Conservation (phyloP, 2,888 invertebrate genomes). For the Pemphredon lugubris region DNA sequence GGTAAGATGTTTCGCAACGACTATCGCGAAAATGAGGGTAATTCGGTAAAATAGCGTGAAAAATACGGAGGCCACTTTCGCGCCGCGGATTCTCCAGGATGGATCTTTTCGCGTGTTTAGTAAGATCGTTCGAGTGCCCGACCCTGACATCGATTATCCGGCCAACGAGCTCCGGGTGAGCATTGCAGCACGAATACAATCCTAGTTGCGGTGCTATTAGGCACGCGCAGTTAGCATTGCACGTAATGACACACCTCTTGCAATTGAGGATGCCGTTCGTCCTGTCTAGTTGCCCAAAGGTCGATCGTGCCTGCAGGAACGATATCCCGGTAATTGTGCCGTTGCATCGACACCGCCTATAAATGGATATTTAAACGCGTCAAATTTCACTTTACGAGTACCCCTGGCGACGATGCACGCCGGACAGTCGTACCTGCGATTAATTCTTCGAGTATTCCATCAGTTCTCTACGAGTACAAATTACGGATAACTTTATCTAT, state of each 20-base stretch:
- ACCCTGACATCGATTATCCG: conserved; percentile 66
- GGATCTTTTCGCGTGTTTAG: conserved; percentile 41
- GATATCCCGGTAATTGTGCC: conserved; percentile 37
- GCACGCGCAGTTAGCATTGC: conserved; percentile 70
- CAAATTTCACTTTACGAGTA: conserved; percentile 25
- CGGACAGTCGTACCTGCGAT: too few species aligned
- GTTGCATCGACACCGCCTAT: conserved; percentile 33
- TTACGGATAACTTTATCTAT: too few species aligned
- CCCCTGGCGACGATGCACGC: conserved; percentile 15
- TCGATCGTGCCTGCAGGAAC: conserved; percentile 58
- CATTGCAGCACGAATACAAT: conserved; percentile 54
- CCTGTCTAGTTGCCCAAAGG: conserved; percentile 65
- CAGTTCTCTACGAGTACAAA: too few species aligned
- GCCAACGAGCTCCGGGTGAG: conserved; percentile 58
- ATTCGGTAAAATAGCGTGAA: not conserved
- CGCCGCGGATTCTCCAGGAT: conserved; percentile 12
- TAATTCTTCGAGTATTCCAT: too few species aligned
- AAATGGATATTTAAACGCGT: conserved; percentile 29
- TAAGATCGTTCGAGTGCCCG: conserved; percentile 43
- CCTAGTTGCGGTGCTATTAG: conserved; percentile 65
- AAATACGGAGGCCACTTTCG: conserved; percentile 16
- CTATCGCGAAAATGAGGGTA: not conserved
- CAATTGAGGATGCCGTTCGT: conserved; percentile 62
- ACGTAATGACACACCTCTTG: conserved; percentile 70
- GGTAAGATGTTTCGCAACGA: conserved; percentile 1